Evolutionary conservation across 2,113 vertebrate species (phyloP).

Genomic region (Synchiropus splendidus): DNA sequence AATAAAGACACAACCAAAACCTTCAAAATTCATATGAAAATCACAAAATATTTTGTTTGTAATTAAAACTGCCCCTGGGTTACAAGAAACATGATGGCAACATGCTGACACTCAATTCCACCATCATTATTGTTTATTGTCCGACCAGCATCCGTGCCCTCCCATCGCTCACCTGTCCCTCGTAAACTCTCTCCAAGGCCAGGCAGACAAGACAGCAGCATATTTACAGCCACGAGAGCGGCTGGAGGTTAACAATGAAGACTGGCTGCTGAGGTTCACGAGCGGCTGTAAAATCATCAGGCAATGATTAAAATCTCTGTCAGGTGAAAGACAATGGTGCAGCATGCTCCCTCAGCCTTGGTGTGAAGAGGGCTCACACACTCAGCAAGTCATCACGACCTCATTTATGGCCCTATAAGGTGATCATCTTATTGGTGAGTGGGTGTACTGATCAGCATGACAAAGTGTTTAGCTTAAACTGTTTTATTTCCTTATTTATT

Average conservation of each 20-base stretch:
- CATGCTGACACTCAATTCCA: too few relatives aligned
- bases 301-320: conserved; percentile 61
- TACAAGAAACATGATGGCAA: too few relatives aligned
- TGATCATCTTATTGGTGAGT: too few relatives aligned
- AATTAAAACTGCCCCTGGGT: too few relatives aligned
- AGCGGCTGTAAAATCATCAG: conserved; percentile 47
- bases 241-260: conserved; percentile 65
- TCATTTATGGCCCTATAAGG: conserved; percentile 19
- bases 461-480: too few relatives aligned
- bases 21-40: too few relatives aligned
- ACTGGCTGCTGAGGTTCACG: conserved; percentile 50
- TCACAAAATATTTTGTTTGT: too few relatives aligned
- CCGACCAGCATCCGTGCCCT: conserved; percentile 16
- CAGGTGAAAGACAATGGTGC: conserved; percentile 43
- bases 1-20: too few relatives aligned
- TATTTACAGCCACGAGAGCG: conserved; percentile 62
- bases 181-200: conserved; percentile 63
- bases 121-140: neutral
- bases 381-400: conserved; percentile 15
- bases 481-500: too few relatives aligned
- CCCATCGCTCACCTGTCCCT: conserved; percentile 8
- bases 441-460: too few relatives aligned
- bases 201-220: conserved; percentile 21
- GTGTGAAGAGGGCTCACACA: conserved; percentile 11
- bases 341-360: conserved; percentile 14